These are phyloP conservation scores for Eulemur macaco DNA, from an alignment of 2,113 vertebrate genomes.

Conservation along the genomic window DNA sequence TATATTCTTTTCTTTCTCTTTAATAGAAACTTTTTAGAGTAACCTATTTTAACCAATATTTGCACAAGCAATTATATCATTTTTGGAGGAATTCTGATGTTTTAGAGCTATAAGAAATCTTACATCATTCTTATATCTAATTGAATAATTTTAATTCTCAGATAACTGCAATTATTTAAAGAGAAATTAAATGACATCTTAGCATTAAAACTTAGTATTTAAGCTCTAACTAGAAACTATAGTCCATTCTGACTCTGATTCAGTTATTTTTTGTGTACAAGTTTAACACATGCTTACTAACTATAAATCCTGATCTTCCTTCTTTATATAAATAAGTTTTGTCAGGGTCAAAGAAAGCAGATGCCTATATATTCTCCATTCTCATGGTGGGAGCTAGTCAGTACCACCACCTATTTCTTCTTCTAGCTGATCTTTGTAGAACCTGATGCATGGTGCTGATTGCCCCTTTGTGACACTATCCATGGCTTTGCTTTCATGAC, in stretches of 20 bases:
- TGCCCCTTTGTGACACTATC: neutral
- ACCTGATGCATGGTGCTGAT: neutral
- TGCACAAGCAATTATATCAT: neutral
- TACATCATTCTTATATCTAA: neutral
- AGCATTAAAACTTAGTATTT: neutral
- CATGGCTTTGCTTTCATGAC: neutral
- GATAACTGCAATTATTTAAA: neutral
- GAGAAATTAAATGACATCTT: neutral
- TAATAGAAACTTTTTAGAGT: neutral
- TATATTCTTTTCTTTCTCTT: neutral
- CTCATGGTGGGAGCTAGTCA: neutral
- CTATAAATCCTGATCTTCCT: neutral
- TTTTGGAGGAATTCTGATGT: neutral
- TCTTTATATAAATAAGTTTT: neutral
- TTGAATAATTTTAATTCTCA: constrained; percentile 22
- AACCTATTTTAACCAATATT: neutral
- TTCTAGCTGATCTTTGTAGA: neutral
- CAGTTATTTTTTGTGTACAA: neutral
- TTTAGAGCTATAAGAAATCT: neutral
- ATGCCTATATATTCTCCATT: neutral
- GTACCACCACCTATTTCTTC: neutral
- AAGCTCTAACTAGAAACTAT: neutral
- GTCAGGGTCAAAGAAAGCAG: neutral
- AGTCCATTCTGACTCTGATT: neutral
- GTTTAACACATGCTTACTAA: neutral